Evolutionary conservation across 2,888 invertebrate genomes (phyloP).

Genomic region (Chymomyza caudatula): DNA sequence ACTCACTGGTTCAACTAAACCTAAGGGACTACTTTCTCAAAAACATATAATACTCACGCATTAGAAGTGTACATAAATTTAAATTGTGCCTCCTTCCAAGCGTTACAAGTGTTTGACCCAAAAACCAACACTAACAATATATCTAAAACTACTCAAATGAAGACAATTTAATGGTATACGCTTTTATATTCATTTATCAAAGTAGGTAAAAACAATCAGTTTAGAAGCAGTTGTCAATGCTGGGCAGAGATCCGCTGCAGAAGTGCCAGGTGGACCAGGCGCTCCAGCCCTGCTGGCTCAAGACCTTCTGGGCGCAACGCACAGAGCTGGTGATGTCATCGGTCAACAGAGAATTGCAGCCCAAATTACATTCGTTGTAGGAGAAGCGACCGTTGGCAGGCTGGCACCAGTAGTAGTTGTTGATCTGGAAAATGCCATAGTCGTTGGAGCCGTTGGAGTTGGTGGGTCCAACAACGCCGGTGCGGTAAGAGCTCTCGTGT

Average conservation of each 20-base stretch:
- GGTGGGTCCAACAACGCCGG: conserved; percentile 76
- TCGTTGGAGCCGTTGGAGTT: conserved; percentile 78
- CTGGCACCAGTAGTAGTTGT: conserved; percentile 74
- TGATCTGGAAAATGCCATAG: conserved; percentile 76
- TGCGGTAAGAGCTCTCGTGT: conserved; percentile 72
- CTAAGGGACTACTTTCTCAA: too few species aligned
- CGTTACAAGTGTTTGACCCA: too few species aligned
- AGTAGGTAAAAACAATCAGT: neutral
- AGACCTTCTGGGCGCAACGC: conserved; percentile 61
- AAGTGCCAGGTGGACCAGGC: conserved; percentile 62
- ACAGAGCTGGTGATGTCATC: conserved; percentile 65
- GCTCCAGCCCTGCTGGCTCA: conserved; percentile 56
- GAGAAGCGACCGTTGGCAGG: conserved; percentile 53
- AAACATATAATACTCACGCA: too few species aligned
- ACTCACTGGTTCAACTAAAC: too few species aligned
- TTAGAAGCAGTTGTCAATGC: conserved; percentile 49
- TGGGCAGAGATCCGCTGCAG: conserved; percentile 48
- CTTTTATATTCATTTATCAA: neutral
- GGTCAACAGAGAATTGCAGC: conserved; percentile 62
- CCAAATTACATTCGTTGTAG: conserved; percentile 60
- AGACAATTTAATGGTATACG: neutral
- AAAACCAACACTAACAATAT: too few species aligned
- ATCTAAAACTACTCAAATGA: too few species aligned
- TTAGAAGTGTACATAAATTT: too few species aligned
- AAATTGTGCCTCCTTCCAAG: too few species aligned